A percentile compares a stretch with the other conserved stretches of the same genome.
phyloP scores from a whole-genome alignment of 2,113 vertebrate species.

The Atractosteus spatula region DNA sequence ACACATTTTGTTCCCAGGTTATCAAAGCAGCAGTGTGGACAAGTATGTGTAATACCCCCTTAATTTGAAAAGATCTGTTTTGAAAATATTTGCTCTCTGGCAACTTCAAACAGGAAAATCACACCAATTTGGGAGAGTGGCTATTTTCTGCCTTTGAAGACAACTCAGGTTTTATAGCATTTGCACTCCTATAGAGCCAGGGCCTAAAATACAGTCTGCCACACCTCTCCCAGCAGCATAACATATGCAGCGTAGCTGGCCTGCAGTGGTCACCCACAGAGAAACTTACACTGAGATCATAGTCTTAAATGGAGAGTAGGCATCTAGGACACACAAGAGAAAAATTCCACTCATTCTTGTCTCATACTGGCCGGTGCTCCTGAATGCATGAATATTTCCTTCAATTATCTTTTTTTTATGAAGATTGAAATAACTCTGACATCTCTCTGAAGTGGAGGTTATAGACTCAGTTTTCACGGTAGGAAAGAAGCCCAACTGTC shows the following conservation, averaged over 20 bases:
- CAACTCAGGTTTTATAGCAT: constrained; percentile 40
- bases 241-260: constrained; percentile 47
- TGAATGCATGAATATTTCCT: background rate
- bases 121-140: constrained; percentile 50
- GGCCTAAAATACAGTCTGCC: constrained; percentile 48
- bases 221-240: constrained; percentile 24
- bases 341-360: constrained; percentile 24
- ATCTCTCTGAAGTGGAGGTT: constrained; percentile 11
- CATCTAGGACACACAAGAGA: constrained; percentile 31
- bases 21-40: background rate
- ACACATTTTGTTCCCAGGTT: constrained; percentile 20
- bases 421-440: constrained; percentile 12
- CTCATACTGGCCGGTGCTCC: constrained; percentile 8
- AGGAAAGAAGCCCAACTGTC: background rate
- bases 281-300: constrained; percentile 43
- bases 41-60: background rate
- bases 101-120: constrained; percentile 44
- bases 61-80: background rate
- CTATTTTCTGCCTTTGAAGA: constrained; percentile 55
- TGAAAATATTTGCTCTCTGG: background rate
- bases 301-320: constrained; percentile 42
- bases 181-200: constrained; percentile 41
- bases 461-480: constrained; percentile 17
- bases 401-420: constrained; percentile 21
- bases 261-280: constrained; percentile 35